Base-by-base conservation (phyloP, 2,888 invertebrate genomes). In the Seira musarum region DNA sequence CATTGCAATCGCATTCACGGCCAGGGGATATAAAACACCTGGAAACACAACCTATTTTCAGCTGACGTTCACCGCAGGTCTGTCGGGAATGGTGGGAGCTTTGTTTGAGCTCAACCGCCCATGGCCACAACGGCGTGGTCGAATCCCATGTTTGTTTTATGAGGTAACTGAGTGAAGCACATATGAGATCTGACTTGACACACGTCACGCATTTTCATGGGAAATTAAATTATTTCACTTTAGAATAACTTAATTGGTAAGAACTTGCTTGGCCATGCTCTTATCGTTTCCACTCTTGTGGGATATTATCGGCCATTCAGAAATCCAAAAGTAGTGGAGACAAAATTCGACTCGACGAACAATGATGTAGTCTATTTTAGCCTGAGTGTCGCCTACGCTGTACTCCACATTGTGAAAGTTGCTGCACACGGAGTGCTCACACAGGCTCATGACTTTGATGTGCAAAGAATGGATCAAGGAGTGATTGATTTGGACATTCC, bases 241-340 rank as follows among this genome's bases (percentile, higher is more conserved):
- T 21, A 79, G 80, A 80, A 80, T 63, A 80, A 80, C n/a, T 24
- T 74, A 19, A 69, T 80, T 15, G 74, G 69, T 5, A 80, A 80
- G 40, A 64, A 69, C n/a, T 19, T 73, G 8, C 17, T 80, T 6
- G 65, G 40, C 10, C 80, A 66, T 25, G 64, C 24, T 1, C 68
- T 73, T 6, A 25, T 80, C 21, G 17, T 73, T n/a, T 64, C n/a
- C 21, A 80, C 74, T 21, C 65, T 80, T 0, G 64, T 73, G 15
- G 21, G 46, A 6, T 80, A 53, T 17, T 80, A 80, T 30, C 53
- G 70, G 5, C 80, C 80, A 0, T 63, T 73, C 10, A 35, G 25
- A 0, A 64, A 64, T 25, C 5, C 22, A 0, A 79, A 68, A 70
- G 22, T 60, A 0, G n/a, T 30, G 2, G 69, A 60, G 19, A 49